These are phyloP conservation scores for Garrulus glandarius DNA, from an alignment of 2,797 vertebrate species.

Conservation along the genomic window DNA sequence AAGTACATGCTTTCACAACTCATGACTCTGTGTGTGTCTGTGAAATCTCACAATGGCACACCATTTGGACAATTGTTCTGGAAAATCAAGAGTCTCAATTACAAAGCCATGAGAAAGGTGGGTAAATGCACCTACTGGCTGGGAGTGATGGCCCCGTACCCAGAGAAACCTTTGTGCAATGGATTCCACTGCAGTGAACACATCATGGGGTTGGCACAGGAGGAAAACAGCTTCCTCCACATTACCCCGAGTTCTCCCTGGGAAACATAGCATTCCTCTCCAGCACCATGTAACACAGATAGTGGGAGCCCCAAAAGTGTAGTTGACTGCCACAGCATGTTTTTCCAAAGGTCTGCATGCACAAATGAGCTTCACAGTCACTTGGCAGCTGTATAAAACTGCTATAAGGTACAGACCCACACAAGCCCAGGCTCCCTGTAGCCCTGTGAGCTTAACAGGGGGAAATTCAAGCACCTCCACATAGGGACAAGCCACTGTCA, in stretches of 20 bases:
- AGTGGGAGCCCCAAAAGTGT: background rate
- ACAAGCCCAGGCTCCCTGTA: background rate
- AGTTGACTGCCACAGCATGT: background rate
- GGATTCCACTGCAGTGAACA: background rate
- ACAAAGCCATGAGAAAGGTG: background rate
- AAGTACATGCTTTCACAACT: background rate
- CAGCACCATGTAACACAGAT: background rate
- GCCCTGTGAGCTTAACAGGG: background rate
- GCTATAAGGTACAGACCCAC: fast-evolving
- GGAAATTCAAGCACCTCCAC: background rate
- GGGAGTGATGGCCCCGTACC: background rate
- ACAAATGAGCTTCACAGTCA: background rate
- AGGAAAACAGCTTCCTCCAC: background rate
- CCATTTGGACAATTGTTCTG: background rate
- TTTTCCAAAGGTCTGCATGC: background rate
- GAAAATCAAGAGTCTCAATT: background rate
- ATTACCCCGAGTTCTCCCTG: fast-evolving
- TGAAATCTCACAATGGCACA: background rate
- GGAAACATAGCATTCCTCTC: fast-evolving
- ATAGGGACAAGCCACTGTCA: background rate
- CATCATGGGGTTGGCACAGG: background rate
- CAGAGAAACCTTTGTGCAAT: background rate
- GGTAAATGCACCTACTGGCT: background rate
- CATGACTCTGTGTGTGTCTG: background rate
- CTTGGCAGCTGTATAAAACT: background rate